Conservation (phyloP, 2,113 vertebrate species). For the Anseranas semipalmata region DNA sequence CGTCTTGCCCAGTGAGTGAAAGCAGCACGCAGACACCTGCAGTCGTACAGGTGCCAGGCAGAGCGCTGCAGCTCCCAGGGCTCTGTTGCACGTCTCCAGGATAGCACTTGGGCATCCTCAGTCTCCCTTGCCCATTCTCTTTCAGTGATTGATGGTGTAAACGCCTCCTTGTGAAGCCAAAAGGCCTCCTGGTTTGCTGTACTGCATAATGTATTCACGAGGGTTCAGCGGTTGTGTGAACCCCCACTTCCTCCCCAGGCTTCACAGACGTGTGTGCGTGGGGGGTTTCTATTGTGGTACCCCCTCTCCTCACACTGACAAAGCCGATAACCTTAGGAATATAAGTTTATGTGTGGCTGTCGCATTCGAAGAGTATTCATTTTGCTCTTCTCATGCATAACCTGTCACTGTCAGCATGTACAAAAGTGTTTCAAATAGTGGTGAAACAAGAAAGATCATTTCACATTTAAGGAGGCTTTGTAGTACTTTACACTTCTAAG, state of each 20-base stretch:
- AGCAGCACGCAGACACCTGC: not conserved
- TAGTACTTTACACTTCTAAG: not conserved
- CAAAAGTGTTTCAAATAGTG: not conserved
- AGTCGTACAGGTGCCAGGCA: not conserved
- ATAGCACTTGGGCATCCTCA: not conserved
- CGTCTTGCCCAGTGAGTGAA: not conserved
- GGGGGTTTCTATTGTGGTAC: not conserved
- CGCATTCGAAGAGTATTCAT: not conserved
- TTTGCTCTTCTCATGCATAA: not conserved
- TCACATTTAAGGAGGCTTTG: not conserved
- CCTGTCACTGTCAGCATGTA: not conserved
- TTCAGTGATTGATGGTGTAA: not conserved
- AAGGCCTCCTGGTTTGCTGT: not conserved
- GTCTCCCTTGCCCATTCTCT: not conserved
- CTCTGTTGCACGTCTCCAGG: not conserved
- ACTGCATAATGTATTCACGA: not conserved
- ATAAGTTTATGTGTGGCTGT: rapidly evolving
- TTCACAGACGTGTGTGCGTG: not conserved
- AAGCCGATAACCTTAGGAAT: not conserved
- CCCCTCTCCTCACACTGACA: not conserved
- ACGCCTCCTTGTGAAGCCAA: not conserved
- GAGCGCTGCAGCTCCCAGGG: not conserved
- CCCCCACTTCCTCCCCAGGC: too few species aligned
- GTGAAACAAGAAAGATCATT: not conserved
- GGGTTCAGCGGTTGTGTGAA: not conserved